phyloP scores from a whole-genome alignment of 1,140 invertebrate species.

The Aphelinus atriplicis region DNA sequence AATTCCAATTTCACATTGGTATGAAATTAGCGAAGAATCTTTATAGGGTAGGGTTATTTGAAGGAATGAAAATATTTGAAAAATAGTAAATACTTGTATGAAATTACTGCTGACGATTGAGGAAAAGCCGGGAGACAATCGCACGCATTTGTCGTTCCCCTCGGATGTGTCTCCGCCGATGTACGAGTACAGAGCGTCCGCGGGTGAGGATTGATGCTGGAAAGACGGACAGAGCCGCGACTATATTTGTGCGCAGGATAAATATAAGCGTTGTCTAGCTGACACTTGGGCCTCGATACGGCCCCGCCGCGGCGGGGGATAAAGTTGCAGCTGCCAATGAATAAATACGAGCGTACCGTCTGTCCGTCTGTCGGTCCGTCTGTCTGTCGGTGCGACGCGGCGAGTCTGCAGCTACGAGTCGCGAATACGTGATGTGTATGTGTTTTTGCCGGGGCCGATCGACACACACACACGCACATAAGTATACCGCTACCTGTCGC shows the following conservation, averaged over 20 bases:
- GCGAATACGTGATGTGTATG: slow-evolving; percentile 18
- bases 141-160: no score
- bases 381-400: background rate
- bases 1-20: no score
- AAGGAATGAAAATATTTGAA: no score
- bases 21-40: no score
- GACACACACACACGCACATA: slow-evolving; percentile 25
- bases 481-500: slow-evolving; percentile 28
- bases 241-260: no score
- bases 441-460: background rate
- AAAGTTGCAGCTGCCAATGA: slow-evolving; percentile 41
- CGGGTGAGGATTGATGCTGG: slow-evolving; percentile 28
- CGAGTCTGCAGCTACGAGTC: slow-evolving; percentile 16
- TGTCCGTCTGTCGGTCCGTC: no score
- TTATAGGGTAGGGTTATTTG: no score
- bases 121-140: no score
- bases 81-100: no score
- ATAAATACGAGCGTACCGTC: slow-evolving; percentile 30
- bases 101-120: no score
- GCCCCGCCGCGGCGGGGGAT: slow-evolving; percentile 35
- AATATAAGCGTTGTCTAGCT: slow-evolving; percentile 48
- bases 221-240: slow-evolving; percentile 41
- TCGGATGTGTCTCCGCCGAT: no score
- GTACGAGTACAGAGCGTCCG: no score
- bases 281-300: slow-evolving; percentile 44